These are phyloP conservation scores for Psittacus erithacus DNA, from an alignment of 2,113 vertebrate species.

Conservation along the genomic window DNA sequence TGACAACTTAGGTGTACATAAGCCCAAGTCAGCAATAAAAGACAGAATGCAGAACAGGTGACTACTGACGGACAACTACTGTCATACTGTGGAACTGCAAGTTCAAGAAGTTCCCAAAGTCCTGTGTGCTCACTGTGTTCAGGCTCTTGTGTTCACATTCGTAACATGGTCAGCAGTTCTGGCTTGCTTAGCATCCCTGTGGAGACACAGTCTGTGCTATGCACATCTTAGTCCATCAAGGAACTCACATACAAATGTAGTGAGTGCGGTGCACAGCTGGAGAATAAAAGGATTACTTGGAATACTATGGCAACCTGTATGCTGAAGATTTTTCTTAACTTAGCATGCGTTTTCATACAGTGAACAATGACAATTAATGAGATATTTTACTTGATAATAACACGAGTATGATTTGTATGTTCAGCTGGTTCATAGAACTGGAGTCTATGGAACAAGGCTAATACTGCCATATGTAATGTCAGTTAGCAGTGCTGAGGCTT, in stretches of 20 bases:
- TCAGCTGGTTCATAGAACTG: neutral
- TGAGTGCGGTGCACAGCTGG: neutral
- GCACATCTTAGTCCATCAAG: neutral
- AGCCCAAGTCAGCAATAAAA: neutral
- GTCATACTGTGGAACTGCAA: accelerated
- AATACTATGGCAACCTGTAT: neutral
- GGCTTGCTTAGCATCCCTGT: neutral
- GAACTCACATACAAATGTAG: neutral
- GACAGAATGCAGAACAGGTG: neutral
- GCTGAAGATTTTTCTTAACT: neutral
- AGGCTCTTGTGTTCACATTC: neutral
- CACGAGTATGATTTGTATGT: neutral
- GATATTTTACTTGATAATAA: neutral
- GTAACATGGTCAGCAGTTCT: neutral
- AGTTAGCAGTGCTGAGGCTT: neutral
- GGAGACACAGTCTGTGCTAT: accelerated
- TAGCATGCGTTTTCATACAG: neutral
- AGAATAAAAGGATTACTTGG: neutral
- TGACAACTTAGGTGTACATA: neutral
- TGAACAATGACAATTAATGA: neutral
- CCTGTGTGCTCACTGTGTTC: accelerated
- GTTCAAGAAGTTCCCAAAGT: neutral
- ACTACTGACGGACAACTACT: accelerated
- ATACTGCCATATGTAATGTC: neutral
- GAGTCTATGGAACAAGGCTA: neutral